Base-by-base conservation (phyloP, 2,797 vertebrate species). In the Scomberomorus guttatus region DNA sequence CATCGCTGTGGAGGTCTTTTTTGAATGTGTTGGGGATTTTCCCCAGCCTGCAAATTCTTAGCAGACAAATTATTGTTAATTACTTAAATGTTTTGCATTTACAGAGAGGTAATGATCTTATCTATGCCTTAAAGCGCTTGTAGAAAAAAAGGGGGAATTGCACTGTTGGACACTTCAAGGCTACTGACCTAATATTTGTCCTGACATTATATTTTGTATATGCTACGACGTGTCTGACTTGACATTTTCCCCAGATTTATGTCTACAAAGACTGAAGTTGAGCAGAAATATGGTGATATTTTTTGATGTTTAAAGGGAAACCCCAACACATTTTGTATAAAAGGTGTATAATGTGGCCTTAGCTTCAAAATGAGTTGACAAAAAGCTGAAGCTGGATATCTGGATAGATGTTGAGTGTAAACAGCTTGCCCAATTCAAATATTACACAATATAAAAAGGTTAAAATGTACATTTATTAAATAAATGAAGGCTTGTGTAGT, bases 291-390 rank as follows among this genome's bases (percentile, higher is more conserved):
- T 24, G 61, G 60, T 8, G 72, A 67, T 85, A 82, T 82, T 85
- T 89, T 85, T 86, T 64, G 68, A 86, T 44, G 73, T 59, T 66
- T 72, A 82, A 87, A 90, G 89, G 83, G 79, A 86, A 85, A 73
- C 59, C 64, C 59, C 37, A 18, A 64, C 64, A 56, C 73, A 24
- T 73, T 63, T 42, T 71, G 50, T 64, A 58, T 17, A 64, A 65
- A 15, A 63, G 81, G 51, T 77, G 85, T 65, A 61, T 84, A 70
- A 84, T 75, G 89, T 89, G 87, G 92, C 92, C 91, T 95, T 88
- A 85, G 80, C 65, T 83, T 85, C 44, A 81, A 81, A 82, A 67
- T 20, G 54, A 88, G 56, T 32, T 54, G 59, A 66, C 0, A 9
- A 48, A 63, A 22, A 27, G 62, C 14, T 25, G n/a, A 39, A 63